Percentiles rank a stretch among this genome's conserved stretches.
These are phyloP conservation scores for Perognathus longimembris DNA, from an alignment of 2,113 vertebrate genomes.

Conservation along the genomic window DNA sequence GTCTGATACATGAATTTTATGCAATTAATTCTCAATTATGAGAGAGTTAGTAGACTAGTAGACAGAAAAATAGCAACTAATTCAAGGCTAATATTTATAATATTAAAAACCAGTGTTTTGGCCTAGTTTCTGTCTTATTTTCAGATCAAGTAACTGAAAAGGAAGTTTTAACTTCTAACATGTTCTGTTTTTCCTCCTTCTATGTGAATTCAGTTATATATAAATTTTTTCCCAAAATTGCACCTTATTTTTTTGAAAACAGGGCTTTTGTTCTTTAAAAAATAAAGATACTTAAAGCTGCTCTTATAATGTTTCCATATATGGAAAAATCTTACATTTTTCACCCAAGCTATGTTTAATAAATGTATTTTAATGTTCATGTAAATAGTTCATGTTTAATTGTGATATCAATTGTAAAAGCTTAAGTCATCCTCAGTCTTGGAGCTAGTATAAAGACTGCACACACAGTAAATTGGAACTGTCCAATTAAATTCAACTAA, in stretches of 20 bases:
- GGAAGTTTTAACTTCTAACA: constrained; percentile 47
- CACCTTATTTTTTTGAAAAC: constrained; percentile 87
- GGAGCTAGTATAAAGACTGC: constrained; percentile 70
- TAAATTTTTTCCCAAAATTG: constrained; percentile 84
- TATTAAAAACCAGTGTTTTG: neutral
- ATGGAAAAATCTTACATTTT: constrained; percentile 64
- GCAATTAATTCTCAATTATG: constrained; percentile 43
- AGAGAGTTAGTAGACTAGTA: neutral
- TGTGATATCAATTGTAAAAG: constrained; percentile 51
- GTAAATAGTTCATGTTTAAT: constrained; percentile 66
- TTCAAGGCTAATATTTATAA: constrained; percentile 6
- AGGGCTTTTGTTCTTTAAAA: constrained; percentile 86
- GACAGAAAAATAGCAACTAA: neutral
- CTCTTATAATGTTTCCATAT: constrained; percentile 87
- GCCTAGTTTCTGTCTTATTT: constrained; percentile 29
- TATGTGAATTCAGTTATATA: constrained; percentile 81
- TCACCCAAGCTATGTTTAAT: constrained; percentile 74
- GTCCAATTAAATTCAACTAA: constrained; percentile 47
- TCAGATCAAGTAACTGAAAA: constrained; percentile 63
- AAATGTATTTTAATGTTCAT: constrained; percentile 73
- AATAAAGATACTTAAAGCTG: constrained; percentile 83
- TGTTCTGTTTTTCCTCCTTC: constrained; percentile 46
- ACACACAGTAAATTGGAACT: constrained; percentile 48
- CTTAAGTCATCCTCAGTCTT: constrained; percentile 66
- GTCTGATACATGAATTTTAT: constrained; percentile 50